These are phyloP conservation scores for Xiphophorus birchmanni DNA, from an alignment of 2,797 vertebrate genomes.

Conservation along the genomic window DNA sequence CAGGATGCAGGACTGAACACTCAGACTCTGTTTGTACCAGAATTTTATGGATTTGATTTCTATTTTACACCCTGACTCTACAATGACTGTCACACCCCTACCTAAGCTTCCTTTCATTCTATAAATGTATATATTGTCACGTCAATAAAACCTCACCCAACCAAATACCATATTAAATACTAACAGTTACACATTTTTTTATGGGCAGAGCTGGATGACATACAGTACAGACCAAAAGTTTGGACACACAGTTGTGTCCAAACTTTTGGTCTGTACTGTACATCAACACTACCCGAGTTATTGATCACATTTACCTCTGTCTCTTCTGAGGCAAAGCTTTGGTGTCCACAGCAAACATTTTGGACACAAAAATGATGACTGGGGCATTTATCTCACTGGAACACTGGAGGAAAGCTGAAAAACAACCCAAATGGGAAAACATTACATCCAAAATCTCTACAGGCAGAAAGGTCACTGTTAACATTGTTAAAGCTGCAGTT, in stretches of 20 bases:
- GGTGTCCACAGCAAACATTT: slow-evolving; percentile 94
- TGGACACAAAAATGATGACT: slow-evolving; percentile 94
- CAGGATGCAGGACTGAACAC: not conserved
- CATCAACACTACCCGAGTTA: not conserved
- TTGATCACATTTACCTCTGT: slow-evolving; percentile 81
- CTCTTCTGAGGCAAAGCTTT: slow-evolving; percentile 90
- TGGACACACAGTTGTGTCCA: too few relatives aligned
- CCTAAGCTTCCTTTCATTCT: not conserved
- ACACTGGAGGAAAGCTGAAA: slow-evolving; percentile 91
- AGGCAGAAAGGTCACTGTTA: not conserved
- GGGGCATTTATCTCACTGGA: slow-evolving; percentile 84
- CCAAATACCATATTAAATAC: not conserved
- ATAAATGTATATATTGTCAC: not conserved
- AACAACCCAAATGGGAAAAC: not conserved
- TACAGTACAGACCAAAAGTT: too few relatives aligned
- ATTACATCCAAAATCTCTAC: not conserved
- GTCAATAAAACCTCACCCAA: not conserved
- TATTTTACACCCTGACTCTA: not conserved
- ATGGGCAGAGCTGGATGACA: not conserved
- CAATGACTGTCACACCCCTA: not conserved
- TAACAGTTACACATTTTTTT: not conserved
- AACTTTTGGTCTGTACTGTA: too few relatives aligned
- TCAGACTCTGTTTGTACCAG: not conserved
- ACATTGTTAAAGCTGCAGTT: not conserved
- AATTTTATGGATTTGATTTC: not conserved